These are phyloP conservation scores for Chrysomela aeneicollis DNA, from an alignment of 2,888 invertebrate species.

Conservation along the genomic window DNA sequence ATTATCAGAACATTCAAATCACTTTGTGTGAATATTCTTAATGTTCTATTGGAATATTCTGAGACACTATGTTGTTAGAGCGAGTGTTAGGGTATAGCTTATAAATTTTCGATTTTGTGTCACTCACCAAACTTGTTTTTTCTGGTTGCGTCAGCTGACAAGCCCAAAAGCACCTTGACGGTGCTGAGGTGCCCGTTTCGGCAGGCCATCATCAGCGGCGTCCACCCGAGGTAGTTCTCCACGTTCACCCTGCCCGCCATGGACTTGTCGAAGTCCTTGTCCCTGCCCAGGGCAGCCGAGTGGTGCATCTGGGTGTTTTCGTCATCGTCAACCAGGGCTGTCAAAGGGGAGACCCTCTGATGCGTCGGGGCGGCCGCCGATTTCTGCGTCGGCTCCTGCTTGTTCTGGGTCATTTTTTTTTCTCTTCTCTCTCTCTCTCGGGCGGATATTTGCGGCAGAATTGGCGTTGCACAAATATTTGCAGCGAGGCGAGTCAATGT, in stretches of 20 bases:
- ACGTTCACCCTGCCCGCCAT: conserved; percentile 48
- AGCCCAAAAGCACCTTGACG: conserved; percentile 51
- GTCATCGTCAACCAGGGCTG: conserved; percentile 51
- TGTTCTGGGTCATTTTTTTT: neutral
- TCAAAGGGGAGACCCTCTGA: neutral
- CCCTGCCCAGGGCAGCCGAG: conserved; percentile 49
- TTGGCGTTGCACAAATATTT: neutral
- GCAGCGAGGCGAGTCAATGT: neutral
- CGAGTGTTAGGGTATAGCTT: too few relatives aligned
- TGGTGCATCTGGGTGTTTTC: conserved; percentile 55
- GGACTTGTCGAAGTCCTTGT: conserved; percentile 42
- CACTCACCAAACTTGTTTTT: conserved; percentile 55
- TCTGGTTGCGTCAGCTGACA: conserved; percentile 54
- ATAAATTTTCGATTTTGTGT: neutral
- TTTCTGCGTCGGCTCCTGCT: neutral
- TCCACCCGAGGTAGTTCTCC: conserved; percentile 58
- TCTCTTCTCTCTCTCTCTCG: too few relatives aligned
- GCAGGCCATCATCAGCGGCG: conserved; percentile 59
- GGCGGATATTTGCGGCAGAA: neutral
- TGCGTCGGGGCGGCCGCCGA: neutral
- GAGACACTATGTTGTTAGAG: too few relatives aligned
- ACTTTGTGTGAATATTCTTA: too few relatives aligned
- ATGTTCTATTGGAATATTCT: too few relatives aligned
- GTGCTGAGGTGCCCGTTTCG: conserved; percentile 51
- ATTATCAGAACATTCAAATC: too few relatives aligned